Conservation (phyloP, 2,888 invertebrate genomes). For the Pyrrhia umbra region DNA sequence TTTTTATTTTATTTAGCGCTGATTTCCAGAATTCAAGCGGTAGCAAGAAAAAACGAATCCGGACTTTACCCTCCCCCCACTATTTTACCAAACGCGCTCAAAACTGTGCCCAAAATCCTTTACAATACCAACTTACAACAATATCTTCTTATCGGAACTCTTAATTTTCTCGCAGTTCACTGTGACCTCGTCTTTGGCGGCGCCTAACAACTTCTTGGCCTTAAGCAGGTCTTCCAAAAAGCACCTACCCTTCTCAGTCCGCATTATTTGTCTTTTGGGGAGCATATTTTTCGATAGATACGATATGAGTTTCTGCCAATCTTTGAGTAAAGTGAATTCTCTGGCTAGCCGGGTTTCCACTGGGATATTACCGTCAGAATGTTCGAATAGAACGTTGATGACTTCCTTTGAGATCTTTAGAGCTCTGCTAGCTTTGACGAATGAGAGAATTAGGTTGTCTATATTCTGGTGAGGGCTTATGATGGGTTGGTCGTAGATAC, state of each 20-base stretch:
- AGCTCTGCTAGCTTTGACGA: constrained; percentile 71
- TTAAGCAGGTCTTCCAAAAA: constrained; percentile 82
- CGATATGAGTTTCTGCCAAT: constrained; percentile 84
- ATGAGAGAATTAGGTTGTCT: constrained; percentile 74
- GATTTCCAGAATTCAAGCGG: background rate
- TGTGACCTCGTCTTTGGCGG: constrained; percentile 74
- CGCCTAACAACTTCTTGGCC: constrained; percentile 80
- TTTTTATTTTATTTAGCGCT: background rate
- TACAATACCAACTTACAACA: constrained; percentile 71
- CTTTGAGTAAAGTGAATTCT: constrained; percentile 77
- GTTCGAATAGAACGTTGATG: constrained; percentile 81
- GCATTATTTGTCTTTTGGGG: constrained; percentile 80
- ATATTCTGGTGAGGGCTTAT: constrained; percentile 78
- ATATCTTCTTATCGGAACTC: constrained; percentile 71
- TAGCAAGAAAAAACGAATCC: background rate
- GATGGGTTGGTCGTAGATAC: constrained; percentile 84
- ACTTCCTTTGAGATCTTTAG: constrained; percentile 74
- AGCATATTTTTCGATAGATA: constrained; percentile 82
- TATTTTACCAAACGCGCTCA: constrained; percentile 11
- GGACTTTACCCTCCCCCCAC: background rate
- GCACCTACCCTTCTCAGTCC: constrained; percentile 81
- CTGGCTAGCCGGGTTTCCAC: constrained; percentile 77
- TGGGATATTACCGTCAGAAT: constrained; percentile 79
- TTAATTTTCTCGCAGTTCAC: constrained; percentile 68
- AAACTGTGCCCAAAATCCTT: constrained; percentile 50